These are phyloP conservation scores for Camponotus fellah DNA, from an alignment of 2,888 invertebrate species.

Conservation along the genomic window DNA sequence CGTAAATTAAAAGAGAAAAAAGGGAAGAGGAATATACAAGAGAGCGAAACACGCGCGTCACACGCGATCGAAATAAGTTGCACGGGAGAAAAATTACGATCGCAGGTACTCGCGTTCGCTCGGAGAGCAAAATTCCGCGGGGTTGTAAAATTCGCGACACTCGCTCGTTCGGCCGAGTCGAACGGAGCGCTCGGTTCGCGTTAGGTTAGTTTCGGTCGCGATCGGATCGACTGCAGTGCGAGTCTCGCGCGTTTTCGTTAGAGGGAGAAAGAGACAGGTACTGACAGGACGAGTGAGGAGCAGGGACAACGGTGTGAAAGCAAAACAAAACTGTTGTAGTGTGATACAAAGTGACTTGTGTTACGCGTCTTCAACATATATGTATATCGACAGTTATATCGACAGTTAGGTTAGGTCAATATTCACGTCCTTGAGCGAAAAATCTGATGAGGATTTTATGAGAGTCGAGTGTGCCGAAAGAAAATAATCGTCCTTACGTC, in stretches of 20 bases:
- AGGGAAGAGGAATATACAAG: constrained; percentile 19
- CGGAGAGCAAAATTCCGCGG: constrained; percentile 20
- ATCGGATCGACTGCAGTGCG: constrained; percentile 67
- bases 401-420: no score
- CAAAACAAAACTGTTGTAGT: constrained; percentile 44
- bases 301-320: constrained; percentile 14
- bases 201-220: constrained; percentile 66
- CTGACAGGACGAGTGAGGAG: constrained; percentile 41
- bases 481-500: background rate
- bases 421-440: background rate
- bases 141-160: constrained; percentile 28
- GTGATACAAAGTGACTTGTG: constrained; percentile 49
- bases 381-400: no score
- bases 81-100: background rate
- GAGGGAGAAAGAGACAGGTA: constrained; percentile 62
- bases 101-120: background rate
- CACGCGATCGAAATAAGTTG: constrained; percentile 32
- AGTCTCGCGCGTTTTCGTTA: constrained; percentile 63
- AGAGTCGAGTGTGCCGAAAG: background rate
- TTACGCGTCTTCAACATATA: background rate
- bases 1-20: constrained; percentile 54
- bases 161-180: constrained; percentile 53
- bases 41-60: constrained; percentile 14
- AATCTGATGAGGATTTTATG: background rate
- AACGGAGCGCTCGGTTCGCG: constrained; percentile 63